Conservation (phyloP, 2,888 invertebrate species). For the Trichogramma dendrolimi region DNA sequence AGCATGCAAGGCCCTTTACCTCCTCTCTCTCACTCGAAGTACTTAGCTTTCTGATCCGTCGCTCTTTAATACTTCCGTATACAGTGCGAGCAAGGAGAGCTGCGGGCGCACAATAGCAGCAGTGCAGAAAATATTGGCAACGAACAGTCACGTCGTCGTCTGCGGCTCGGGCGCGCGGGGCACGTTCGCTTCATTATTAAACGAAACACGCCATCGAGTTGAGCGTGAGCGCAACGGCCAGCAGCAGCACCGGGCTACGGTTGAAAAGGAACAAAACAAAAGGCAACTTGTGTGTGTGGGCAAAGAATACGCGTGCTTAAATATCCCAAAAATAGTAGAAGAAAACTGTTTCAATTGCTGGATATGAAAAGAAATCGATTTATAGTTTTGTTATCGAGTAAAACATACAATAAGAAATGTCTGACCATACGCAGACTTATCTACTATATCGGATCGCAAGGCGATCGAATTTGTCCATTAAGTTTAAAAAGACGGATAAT, state of each 20-base stretch:
- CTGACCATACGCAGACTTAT: too few relatives aligned
- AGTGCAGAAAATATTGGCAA: slow-evolving; percentile 4
- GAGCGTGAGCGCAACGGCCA: background rate
- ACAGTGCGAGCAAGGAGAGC: too few relatives aligned
- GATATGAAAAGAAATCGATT: too few relatives aligned
- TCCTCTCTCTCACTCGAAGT: background rate
- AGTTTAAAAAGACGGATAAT: too few relatives aligned
- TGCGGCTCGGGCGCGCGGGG: background rate
- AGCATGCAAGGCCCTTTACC: background rate
- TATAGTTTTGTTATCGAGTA: too few relatives aligned
- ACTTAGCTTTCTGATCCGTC: slow-evolving; percentile 10
- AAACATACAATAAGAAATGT: too few relatives aligned
- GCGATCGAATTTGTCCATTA: too few relatives aligned
- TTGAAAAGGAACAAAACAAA: slow-evolving; percentile 20
- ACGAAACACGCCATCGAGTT: slow-evolving; percentile 2
- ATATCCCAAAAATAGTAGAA: slow-evolving; percentile 2
- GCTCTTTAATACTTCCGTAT: slow-evolving; percentile 12
- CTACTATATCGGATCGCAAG: too few relatives aligned
- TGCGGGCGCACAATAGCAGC: background rate
- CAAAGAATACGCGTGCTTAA: too few relatives aligned
- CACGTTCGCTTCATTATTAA: slow-evolving; percentile 10
- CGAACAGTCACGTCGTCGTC: slow-evolving; percentile 16
- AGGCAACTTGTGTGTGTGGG: background rate
- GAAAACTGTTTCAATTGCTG: too few relatives aligned
- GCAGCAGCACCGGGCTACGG: background rate